phyloP scores from a whole-genome alignment of 2,888 invertebrate genomes.

The Scaptomyza polygonia region DNA sequence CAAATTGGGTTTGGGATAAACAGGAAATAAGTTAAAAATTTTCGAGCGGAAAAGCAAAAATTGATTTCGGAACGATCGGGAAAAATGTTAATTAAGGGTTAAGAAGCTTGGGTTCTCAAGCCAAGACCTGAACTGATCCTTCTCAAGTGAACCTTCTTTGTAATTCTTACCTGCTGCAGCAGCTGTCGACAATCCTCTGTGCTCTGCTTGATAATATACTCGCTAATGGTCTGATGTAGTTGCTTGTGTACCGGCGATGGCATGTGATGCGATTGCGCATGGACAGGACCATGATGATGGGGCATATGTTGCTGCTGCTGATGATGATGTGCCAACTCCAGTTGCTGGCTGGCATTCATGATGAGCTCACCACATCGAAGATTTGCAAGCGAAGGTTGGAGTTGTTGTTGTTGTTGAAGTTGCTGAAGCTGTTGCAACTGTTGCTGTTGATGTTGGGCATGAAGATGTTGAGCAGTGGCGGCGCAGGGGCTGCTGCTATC shows the following conservation, averaged over 20 bases:
- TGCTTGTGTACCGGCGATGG: constrained; percentile 53
- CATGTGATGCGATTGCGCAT: constrained; percentile 23
- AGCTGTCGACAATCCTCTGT: constrained; percentile 89
- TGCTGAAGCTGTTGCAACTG: constrained; percentile 50
- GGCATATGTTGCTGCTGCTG: constrained; percentile 2
- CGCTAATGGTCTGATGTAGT: constrained; percentile 85
- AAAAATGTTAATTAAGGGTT: no score
- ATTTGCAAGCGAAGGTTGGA: constrained; percentile 60
- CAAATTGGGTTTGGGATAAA: no score
- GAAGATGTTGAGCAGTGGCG: constrained; percentile 1
- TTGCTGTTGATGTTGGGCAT: constrained; percentile 20
- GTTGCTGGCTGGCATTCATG: constrained; percentile 51
- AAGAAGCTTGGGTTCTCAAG: no score
- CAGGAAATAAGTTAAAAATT: no score
- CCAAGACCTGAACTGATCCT: no score
- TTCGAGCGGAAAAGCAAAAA: no score
- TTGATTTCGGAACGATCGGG: no score
- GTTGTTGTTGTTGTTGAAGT: not conserved
- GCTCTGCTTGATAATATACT: constrained; percentile 87
- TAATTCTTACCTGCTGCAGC: constrained; percentile 86
- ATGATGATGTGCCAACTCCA: constrained; percentile 33
- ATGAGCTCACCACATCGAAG: constrained; percentile 66
- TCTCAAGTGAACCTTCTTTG: not conserved
- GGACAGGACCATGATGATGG: constrained; percentile 8
- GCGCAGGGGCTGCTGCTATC: constrained; percentile 64